Evolutionary conservation across 2,888 invertebrate species (phyloP), one percentile per base, ranked within the genome.

Genomic region (Sinodicranocentrus sp.): DNA sequence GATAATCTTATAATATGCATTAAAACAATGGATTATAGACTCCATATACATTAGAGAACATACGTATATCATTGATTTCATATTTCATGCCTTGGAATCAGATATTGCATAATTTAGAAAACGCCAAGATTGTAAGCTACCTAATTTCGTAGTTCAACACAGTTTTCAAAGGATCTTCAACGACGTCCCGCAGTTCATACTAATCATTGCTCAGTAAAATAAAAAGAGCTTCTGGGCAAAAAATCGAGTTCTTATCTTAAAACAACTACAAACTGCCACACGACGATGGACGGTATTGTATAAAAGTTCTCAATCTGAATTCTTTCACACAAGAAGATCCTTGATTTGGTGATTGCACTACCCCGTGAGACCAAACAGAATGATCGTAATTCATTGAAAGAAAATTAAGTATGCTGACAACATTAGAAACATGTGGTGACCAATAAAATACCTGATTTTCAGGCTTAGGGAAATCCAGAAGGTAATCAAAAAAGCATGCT

Each of bases 131-230:
- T 19, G 57, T 15, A 57, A n/a, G n/a, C n/a, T n/a, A n/a, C n/a
- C 15, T 19, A 39, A 54, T 54, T 5, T n/a, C 54, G 19, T 54
- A 19, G 57, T n/a, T 39, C 21, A 54, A 57, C 15, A 72, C 54
- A 54, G n/a, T 67, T 39, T 43, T 43, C 26, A 48, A 25, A 70
- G 43, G 17, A 43, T 10, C 2, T 52, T 25, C 33, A 65, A 67
- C 80, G 72, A 57, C n/a, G n/a, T n/a, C 80, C 80, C 67, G 72
- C 80, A 73, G 80, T 73, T 80, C 67, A 72, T 73, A 80, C 80
- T 80, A 80, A 80, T 80, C 80, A 80, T 80, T 67, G 65, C 43
- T 65, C 73, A 73, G n/a, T 57, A 48, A 39, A 67, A 70, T 67
- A 65, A 63, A n/a, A 72, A 44, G 67, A 57, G 80, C 80, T 80